These are phyloP conservation scores for Acleris laterana DNA, from an alignment of 2,888 invertebrate genomes.

Conservation along the genomic window DNA sequence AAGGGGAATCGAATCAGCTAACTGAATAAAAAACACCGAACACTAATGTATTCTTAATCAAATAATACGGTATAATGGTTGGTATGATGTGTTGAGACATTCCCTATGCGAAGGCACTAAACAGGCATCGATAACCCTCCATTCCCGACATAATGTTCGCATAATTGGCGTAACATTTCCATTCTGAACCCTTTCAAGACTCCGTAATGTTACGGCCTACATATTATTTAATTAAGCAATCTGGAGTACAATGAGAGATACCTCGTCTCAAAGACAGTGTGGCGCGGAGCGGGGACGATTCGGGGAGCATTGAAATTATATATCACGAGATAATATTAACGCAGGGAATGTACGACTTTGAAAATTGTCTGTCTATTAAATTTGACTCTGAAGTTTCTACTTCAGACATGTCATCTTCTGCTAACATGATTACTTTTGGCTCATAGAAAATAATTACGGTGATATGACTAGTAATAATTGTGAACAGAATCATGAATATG, in stretches of 20 bases:
- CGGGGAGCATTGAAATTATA: constrained; percentile 29
- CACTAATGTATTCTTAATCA: constrained; percentile 1
- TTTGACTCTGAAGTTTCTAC: too few species aligned
- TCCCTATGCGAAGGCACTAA: constrained; percentile 38
- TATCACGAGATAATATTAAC: too few species aligned
- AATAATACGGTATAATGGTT: constrained; percentile 17
- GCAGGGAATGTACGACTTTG: constrained; percentile 7
- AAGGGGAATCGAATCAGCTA: constrained; percentile 44
- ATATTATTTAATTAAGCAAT: constrained; percentile 84
- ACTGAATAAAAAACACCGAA: constrained; percentile 12
- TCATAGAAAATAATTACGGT: too few species aligned
- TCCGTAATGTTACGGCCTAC: constrained; percentile 79
- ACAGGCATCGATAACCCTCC: constrained; percentile 76
- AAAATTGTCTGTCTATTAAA: constrained; percentile 1
- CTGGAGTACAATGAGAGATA: constrained; percentile 80
- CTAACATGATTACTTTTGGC: too few species aligned
- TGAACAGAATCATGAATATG: too few species aligned
- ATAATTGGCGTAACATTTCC: constrained; percentile 84
- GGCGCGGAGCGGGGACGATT: constrained; percentile 50
- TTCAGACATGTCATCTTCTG: too few species aligned
- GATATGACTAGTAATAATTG: too few species aligned
- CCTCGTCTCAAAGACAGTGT: constrained; percentile 63
- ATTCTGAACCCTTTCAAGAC: constrained; percentile 82
- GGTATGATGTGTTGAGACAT: constrained; percentile 30
- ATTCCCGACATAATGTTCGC: constrained; percentile 81